These are phyloP conservation scores for Pterois miles DNA, from an alignment of 2,797 vertebrate genomes.

Conservation along the genomic window DNA sequence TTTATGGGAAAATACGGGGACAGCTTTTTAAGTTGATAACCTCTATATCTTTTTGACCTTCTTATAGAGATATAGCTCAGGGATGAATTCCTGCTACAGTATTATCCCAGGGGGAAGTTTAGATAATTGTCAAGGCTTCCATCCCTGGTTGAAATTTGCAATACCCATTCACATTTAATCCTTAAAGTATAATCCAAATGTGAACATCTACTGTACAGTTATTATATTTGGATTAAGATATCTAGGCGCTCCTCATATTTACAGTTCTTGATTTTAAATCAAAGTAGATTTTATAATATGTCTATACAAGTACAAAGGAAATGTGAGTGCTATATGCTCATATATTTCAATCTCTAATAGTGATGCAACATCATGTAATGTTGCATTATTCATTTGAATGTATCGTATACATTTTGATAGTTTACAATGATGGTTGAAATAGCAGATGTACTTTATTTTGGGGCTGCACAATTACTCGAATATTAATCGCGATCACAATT, in stretches of 20 bases:
- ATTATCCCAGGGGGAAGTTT: conserved; percentile 23
- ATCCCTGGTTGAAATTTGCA: conserved; percentile 6
- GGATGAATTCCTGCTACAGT: conserved; percentile 4
- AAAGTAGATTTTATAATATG: conserved; percentile 8
- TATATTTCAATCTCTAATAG: background rate
- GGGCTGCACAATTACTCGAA: no score
- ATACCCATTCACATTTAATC: conserved; percentile 3
- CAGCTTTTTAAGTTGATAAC: conserved; percentile 57
- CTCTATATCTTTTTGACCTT: conserved; percentile 51
- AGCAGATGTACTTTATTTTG: background rate
- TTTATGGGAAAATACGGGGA: conserved; percentile 43
- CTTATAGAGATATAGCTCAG: conserved; percentile 20
- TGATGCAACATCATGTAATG: conserved; percentile 21
- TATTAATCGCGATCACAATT: no score
- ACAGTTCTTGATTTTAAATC: conserved; percentile 4
- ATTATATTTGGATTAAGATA: conserved; percentile 7
- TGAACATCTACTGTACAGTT: background rate
- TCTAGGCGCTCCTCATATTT: conserved; percentile 5
- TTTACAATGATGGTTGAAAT: conserved; percentile 5
- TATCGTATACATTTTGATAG: background rate
- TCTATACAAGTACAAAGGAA: background rate
- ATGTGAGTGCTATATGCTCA: background rate
- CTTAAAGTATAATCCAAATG: conserved; percentile 26
- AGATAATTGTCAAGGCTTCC: conserved; percentile 46
- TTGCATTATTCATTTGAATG: conserved; percentile 5